A percentile compares a stretch with the other conserved stretches of the same genome.
These are phyloP conservation scores for Stegostoma tigrinum DNA, from an alignment of 2,113 vertebrate genomes.

Conservation along the genomic window DNA sequence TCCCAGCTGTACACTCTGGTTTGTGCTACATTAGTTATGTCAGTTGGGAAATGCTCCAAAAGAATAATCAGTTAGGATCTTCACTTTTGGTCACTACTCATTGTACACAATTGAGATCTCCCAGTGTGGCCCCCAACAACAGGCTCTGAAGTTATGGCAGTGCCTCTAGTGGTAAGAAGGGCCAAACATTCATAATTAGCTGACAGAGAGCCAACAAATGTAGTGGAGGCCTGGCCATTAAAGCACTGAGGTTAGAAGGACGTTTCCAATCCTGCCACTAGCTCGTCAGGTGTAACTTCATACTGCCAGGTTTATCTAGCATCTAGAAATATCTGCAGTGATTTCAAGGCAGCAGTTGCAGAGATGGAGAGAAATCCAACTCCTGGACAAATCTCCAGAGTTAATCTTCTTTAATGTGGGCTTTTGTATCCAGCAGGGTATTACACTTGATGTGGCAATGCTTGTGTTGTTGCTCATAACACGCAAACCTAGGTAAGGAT, in stretches of 20 bases:
- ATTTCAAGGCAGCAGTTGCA: neutral
- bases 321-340: neutral
- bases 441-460: too few species aligned
- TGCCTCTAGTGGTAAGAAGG: neutral
- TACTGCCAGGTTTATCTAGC: neutral
- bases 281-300: neutral
- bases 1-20: neutral
- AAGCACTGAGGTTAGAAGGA: neutral
- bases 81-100: neutral
- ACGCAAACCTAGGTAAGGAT: too few species aligned
- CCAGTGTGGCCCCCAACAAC: neutral
- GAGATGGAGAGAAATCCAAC: neutral
- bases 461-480: too few species aligned
- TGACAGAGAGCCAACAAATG: neutral
- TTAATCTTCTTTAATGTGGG: neutral
- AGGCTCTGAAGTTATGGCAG: neutral
- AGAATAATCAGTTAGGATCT: neutral
- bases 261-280: neutral
- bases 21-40: neutral
- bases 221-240: neutral
- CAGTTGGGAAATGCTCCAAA: neutral
- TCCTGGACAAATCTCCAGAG: neutral
- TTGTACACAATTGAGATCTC: neutral
- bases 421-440: too few species aligned
- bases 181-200: neutral